Percentiles rank a stretch among this genome's conserved stretches.
phyloP scores from a whole-genome alignment of 2,797 vertebrate species.

The Vespertilio murinus region DNA sequence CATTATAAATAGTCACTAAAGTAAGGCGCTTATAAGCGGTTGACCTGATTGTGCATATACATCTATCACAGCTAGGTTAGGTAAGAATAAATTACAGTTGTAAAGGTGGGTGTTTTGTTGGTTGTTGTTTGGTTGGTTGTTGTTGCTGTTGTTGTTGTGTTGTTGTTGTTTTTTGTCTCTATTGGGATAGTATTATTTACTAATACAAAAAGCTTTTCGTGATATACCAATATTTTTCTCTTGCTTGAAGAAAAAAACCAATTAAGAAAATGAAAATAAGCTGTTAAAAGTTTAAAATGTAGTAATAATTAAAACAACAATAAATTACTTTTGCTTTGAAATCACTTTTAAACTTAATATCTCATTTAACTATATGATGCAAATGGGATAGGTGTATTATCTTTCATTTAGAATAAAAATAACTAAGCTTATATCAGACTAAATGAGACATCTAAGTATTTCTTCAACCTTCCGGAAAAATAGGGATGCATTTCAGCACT shows the following conservation, averaged over 20 bases:
- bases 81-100: background rate
- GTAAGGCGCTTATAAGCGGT: background rate
- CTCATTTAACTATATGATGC: background rate
- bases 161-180: background rate
- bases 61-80: background rate
- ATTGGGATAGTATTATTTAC: background rate
- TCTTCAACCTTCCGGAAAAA: background rate
- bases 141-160: no score
- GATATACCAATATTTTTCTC: background rate
- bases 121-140: no score
- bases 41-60: background rate
- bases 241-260: background rate
- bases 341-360: conserved; percentile 4
- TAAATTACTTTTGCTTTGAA: conserved; percentile 16
- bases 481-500: background rate
- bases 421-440: background rate
- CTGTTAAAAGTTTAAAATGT: background rate
- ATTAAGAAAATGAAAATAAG: conserved; percentile 18
- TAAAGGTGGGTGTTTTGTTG: background rate
- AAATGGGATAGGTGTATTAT: background rate
- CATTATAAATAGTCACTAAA: background rate
- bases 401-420: conserved; percentile 24
- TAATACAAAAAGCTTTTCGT: background rate
- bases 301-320: background rate
- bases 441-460: background rate